Evolutionary conservation across 2,888 invertebrate genomes (phyloP).

Genomic region (Heliconius hortense): DNA sequence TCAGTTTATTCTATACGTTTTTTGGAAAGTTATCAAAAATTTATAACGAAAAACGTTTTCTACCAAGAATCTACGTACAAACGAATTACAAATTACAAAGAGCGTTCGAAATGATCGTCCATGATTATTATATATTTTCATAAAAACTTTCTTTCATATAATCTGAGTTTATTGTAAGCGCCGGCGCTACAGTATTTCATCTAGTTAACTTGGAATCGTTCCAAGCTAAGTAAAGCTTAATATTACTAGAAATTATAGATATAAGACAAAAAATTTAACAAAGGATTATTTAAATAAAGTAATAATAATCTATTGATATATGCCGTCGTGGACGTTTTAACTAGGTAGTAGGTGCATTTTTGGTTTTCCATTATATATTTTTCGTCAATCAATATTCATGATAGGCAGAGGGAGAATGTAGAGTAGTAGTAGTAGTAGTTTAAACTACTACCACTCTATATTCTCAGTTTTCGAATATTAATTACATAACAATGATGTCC

Average conservation of each 20-base stretch:
- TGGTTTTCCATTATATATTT: too few relatives aligned
- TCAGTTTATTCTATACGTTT: neutral
- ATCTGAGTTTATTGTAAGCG: conserved; percentile 39
- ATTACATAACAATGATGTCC: too few relatives aligned
- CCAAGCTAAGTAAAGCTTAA: conserved; percentile 39
- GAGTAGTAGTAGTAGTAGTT: too few relatives aligned
- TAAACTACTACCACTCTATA: too few relatives aligned
- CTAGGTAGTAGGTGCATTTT: too few relatives aligned
- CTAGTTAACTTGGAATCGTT: conserved; percentile 38
- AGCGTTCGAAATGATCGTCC: neutral
- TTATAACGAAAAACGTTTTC: neutral
- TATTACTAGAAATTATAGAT: conserved; percentile 39
- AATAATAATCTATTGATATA: neutral
- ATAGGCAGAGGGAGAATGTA: too few relatives aligned
- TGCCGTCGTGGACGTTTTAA: too few relatives aligned
- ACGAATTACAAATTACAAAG: conserved; percentile 1
- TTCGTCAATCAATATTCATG: too few relatives aligned
- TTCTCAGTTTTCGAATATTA: too few relatives aligned
- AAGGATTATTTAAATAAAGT: conserved; percentile 18
- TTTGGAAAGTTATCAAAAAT: neutral
- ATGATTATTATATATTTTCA: conserved; percentile 35
- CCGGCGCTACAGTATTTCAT: conserved; percentile 36
- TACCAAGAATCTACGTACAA: neutral
- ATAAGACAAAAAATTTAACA: conserved; percentile 34
- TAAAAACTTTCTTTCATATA: conserved; percentile 40